These are phyloP conservation scores for Limenitis camilla DNA, from an alignment of 2,888 invertebrate species.

Conservation along the genomic window DNA sequence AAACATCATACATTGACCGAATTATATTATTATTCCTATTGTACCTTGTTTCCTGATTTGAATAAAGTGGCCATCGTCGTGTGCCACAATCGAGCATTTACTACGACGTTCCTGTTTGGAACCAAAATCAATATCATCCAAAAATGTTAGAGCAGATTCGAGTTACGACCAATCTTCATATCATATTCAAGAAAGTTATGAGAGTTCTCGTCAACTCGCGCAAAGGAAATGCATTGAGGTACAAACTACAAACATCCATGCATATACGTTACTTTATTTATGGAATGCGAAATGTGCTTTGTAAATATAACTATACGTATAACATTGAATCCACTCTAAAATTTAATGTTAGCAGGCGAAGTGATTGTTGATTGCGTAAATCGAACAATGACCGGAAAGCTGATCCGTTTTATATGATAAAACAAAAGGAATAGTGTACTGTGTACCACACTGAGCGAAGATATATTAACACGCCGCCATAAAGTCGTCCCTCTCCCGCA, in stretches of 20 bases:
- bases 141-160: slow-evolving; percentile 25
- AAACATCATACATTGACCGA: slow-evolving; percentile 39
- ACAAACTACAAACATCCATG: slow-evolving; percentile 42
- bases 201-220: slow-evolving; percentile 40
- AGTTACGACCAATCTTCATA: slow-evolving; percentile 36
- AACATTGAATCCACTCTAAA: not conserved
- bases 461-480: slow-evolving; percentile 66
- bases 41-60: slow-evolving; percentile 48
- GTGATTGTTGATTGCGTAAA: not conserved
- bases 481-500: slow-evolving; percentile 67
- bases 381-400: not conserved
- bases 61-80: slow-evolving; percentile 51
- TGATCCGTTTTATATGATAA: slow-evolving; percentile 55
- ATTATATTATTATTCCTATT: slow-evolving; percentile 48
- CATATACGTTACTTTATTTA: slow-evolving; percentile 37
- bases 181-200: slow-evolving; percentile 35
- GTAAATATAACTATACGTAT: not conserved
- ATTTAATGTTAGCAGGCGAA: not conserved
- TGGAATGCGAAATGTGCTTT: slow-evolving; percentile 31
- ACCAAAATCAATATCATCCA: slow-evolving; percentile 29
- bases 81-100: slow-evolving; percentile 26
- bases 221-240: slow-evolving; percentile 47
- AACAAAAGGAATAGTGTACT: slow-evolving; percentile 65
- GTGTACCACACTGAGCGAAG: slow-evolving; percentile 66
- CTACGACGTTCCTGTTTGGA: slow-evolving; percentile 38